Evolutionary conservation across 1,140 invertebrate species (phyloP).

Genomic region (Pollicipes pollicipes): DNA sequence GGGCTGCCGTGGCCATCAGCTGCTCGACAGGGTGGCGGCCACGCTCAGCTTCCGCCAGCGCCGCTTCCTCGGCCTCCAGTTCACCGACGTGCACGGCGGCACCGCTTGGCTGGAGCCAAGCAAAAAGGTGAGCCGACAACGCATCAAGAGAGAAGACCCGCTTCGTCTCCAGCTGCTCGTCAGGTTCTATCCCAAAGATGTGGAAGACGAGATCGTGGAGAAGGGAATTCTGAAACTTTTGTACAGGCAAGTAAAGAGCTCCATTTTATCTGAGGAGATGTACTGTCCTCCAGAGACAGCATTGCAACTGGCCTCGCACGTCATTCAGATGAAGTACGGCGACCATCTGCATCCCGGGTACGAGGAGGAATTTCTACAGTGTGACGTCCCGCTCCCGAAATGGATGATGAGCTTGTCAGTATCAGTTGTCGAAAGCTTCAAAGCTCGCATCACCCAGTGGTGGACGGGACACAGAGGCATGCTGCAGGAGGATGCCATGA

Average conservation of each 20-base stretch:
- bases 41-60: too few relatives aligned
- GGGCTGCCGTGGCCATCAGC: too few relatives aligned
- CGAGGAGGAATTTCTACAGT: too few relatives aligned
- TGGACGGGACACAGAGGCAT: slow-evolving; percentile 70
- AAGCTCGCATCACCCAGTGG: slow-evolving; percentile 78
- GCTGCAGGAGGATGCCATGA: slow-evolving; percentile 82
- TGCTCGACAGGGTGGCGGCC: too few relatives aligned
- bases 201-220: slow-evolving; percentile 92
- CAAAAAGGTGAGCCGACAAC: slow-evolving; percentile 25
- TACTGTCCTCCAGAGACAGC: slow-evolving; percentile 98
- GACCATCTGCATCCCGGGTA: slow-evolving; percentile 74
- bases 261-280: slow-evolving; percentile 91
- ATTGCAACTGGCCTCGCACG: slow-evolving; percentile 93
- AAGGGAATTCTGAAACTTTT: slow-evolving; percentile 97
- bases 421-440: too few relatives aligned
- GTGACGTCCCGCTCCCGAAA: too few relatives aligned
- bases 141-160: slow-evolving; percentile 46
- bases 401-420: too few relatives aligned
- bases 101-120: too few relatives aligned
- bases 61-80: too few relatives aligned
- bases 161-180: slow-evolving; percentile 79
- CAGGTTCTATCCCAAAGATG: slow-evolving; percentile 98
- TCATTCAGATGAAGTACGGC: slow-evolving; percentile 48
- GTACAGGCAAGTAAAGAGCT: slow-evolving; percentile 95
- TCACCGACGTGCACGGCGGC: too few relatives aligned